phyloP scores from a whole-genome alignment of 2,888 invertebrate genomes.

The Plagodis dolabraria region DNA sequence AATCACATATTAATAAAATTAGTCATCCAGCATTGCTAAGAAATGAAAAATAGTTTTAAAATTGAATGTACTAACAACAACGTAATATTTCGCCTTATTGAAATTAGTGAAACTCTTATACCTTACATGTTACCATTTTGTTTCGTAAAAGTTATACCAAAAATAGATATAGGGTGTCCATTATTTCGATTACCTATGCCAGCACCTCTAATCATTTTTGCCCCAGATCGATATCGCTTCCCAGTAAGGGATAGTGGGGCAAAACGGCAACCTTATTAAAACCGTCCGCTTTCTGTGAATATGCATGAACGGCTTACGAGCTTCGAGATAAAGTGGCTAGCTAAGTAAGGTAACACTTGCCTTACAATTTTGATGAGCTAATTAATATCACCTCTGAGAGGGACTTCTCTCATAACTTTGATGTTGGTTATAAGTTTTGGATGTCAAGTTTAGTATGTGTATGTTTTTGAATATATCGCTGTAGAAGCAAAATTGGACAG shows the following conservation, averaged over 20 bases:
- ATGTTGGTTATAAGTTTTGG: slow-evolving; percentile 11
- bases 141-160: too few species aligned
- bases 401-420: slow-evolving; percentile 10
- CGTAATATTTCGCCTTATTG: too few species aligned
- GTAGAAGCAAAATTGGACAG: too few species aligned
- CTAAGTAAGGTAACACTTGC: slow-evolving; percentile 27
- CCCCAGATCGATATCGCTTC: slow-evolving; percentile 26
- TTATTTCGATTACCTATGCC: background rate
- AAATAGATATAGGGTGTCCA: slow-evolving; percentile 2
- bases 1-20: too few species aligned
- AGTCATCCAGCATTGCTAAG: too few species aligned
- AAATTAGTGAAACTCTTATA: too few species aligned
- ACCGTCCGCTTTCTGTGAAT: slow-evolving; percentile 30
- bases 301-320: slow-evolving; percentile 35
- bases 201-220: slow-evolving; percentile 26
- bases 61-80: too few species aligned
- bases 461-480: background rate
- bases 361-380: slow-evolving; percentile 30
- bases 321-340: slow-evolving; percentile 27
- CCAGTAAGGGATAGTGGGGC: slow-evolving; percentile 33
- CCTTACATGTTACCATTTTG: too few species aligned
- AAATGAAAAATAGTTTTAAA: too few species aligned
- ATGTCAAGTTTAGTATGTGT: slow-evolving; percentile 11
- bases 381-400: slow-evolving; percentile 24
- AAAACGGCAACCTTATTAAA: slow-evolving; percentile 32